A percentile compares a stretch with the other conserved stretches of the same genome.
phyloP scores from a whole-genome alignment of 2,113 vertebrate genomes.

The Elachura formosa region DNA sequence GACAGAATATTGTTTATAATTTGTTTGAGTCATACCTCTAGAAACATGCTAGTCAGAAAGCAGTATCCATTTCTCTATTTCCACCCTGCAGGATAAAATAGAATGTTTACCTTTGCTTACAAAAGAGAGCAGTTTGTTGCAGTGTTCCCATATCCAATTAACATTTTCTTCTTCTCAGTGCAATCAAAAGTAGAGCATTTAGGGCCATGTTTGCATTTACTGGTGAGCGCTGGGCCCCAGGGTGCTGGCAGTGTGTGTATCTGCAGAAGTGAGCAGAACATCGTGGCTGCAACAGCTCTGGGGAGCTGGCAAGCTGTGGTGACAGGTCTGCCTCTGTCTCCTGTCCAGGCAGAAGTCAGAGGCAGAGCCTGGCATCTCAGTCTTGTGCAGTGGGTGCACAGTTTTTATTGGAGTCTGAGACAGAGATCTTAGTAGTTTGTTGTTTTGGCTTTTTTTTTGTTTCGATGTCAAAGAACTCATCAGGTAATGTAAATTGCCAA shows the following conservation, averaged over 20 bases:
- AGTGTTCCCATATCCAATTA: background rate
- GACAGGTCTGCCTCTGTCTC: background rate
- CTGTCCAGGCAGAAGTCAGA: background rate
- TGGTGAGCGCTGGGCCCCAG: background rate
- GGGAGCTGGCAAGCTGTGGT: background rate
- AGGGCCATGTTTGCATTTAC: background rate
- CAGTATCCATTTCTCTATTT: background rate
- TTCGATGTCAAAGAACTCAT: background rate
- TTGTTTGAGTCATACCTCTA: background rate
- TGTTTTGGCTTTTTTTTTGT: background rate
- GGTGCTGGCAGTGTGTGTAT: background rate
- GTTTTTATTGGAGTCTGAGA: background rate
- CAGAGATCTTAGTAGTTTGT: too few species aligned
- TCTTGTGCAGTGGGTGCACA: background rate
- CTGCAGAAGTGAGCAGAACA: background rate
- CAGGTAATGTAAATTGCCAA: background rate
- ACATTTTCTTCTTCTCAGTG: background rate
- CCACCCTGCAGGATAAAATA: background rate
- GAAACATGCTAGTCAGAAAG: background rate
- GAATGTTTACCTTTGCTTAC: background rate
- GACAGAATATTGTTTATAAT: background rate
- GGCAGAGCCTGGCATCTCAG: rapidly evolving
- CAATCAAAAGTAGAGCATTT: background rate
- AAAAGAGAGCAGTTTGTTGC: background rate
- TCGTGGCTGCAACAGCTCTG: rapidly evolving